Conservation (phyloP, 2,888 invertebrate genomes). For the Cyclophora albipunctata region DNA sequence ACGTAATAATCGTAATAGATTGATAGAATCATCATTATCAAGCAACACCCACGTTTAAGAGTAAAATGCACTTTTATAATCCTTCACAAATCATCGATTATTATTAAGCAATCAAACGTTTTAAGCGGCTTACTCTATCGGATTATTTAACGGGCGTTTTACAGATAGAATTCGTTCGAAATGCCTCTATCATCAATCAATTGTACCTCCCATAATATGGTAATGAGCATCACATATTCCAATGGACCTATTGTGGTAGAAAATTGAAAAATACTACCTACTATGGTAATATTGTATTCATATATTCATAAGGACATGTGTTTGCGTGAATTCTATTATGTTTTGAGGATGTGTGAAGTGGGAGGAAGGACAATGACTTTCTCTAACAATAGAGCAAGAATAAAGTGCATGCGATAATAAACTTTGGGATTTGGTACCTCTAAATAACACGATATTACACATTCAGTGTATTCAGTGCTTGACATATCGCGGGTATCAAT, state of each 20-base stretch:
- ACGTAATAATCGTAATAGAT: conserved; percentile 1
- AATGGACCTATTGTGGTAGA: conserved; percentile 58
- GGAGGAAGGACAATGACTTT: background rate
- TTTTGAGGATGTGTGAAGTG: conserved; percentile 10
- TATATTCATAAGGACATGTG: conserved; percentile 60
- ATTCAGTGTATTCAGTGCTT: too few relatives aligned
- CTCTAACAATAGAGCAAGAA: too few relatives aligned
- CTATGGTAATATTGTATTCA: conserved; percentile 50
- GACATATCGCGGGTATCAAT: too few relatives aligned
- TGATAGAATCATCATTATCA: background rate
- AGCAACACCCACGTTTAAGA: background rate
- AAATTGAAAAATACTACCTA: conserved; percentile 65
- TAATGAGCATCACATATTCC: conserved; percentile 24
- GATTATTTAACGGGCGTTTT: conserved; percentile 8
- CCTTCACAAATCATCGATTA: conserved; percentile 26
- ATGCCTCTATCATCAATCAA: conserved; percentile 16
- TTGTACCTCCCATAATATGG: conserved; percentile 12
- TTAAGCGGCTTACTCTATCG: conserved; percentile 15
- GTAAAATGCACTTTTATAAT: conserved; percentile 10
- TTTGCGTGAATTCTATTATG: conserved; percentile 28
- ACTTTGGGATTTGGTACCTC: too few relatives aligned
- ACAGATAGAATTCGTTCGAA: too few relatives aligned
- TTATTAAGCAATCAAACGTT: conserved; percentile 19
- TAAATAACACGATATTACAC: too few relatives aligned
- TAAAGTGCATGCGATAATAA: too few relatives aligned